A percentile compares a stretch with the other conserved stretches of the same genome.
Evolutionary conservation across 2,797 vertebrate species (phyloP).

Genomic region (Aselliscus stoliczkanus): DNA sequence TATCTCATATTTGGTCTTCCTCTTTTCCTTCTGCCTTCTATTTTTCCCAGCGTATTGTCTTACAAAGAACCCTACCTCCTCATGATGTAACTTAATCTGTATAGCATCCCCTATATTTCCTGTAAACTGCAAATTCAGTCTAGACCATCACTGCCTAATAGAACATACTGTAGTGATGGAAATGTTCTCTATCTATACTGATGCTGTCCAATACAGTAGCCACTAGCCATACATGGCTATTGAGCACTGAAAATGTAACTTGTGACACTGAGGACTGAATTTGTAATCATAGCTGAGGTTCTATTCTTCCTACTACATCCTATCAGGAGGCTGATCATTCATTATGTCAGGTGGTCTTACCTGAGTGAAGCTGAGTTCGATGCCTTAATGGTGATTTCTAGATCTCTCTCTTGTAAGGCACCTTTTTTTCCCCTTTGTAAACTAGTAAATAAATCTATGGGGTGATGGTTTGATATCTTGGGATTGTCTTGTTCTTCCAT

Average conservation of each 20-base stretch:
- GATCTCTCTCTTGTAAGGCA: neutral
- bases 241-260: neutral
- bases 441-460: neutral
- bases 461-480: neutral
- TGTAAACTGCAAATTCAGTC: neutral
- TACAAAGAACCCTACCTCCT: neutral
- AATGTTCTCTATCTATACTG: neutral
- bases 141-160: neutral
- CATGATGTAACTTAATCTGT: neutral
- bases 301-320: neutral
- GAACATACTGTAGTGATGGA: neutral
- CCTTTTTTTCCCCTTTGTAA: neutral
- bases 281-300: neutral
- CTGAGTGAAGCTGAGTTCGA: neutral
- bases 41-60: neutral
- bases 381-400: neutral
- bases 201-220: neutral
- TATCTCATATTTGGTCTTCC: neutral
- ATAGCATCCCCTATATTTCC: neutral
- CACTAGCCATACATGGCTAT: neutral
- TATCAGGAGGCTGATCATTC: neutral
- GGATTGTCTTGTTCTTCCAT: neutral
- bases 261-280: neutral
- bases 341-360: neutral
- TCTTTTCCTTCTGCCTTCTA: neutral